Conservation (phyloP, 2,888 invertebrate genomes). For the Lepidochrysops patricia region DNA sequence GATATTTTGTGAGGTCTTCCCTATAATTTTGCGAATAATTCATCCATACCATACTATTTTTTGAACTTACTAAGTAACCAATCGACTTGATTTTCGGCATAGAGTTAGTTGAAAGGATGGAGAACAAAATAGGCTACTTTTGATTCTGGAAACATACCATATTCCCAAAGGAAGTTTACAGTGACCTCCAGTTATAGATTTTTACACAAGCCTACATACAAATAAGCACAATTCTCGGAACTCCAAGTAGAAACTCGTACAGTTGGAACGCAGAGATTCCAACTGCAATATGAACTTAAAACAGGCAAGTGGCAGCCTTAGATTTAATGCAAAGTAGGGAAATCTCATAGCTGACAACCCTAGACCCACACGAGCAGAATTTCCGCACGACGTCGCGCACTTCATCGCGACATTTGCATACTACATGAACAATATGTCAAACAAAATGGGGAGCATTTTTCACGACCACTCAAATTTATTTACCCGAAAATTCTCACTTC, state of each 20-base stretch:
- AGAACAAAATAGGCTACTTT: too few relatives aligned
- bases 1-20: too few relatives aligned
- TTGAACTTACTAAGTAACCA: neutral
- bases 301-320: neutral
- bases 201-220: too few relatives aligned
- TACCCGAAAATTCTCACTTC: neutral
- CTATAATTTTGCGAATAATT: too few relatives aligned
- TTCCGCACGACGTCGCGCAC: neutral
- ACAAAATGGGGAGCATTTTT: neutral
- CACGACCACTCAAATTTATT: slow-evolving; percentile 1
- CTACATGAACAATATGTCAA: slow-evolving; percentile 3
- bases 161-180: too few relatives aligned
- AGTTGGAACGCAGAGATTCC: neutral
- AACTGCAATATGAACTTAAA: neutral
- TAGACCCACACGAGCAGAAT: neutral
- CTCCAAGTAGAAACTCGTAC: neutral
- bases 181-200: too few relatives aligned
- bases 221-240: neutral
- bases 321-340: neutral
- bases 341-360: neutral
- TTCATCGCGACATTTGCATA: slow-evolving; percentile 4
- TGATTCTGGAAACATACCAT: too few relatives aligned
- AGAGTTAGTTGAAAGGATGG: too few relatives aligned
- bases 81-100: neutral
- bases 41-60: too few relatives aligned